These are phyloP conservation scores for Picus viridis DNA, from an alignment of 2,797 vertebrate genomes.

Conservation along the genomic window DNA sequence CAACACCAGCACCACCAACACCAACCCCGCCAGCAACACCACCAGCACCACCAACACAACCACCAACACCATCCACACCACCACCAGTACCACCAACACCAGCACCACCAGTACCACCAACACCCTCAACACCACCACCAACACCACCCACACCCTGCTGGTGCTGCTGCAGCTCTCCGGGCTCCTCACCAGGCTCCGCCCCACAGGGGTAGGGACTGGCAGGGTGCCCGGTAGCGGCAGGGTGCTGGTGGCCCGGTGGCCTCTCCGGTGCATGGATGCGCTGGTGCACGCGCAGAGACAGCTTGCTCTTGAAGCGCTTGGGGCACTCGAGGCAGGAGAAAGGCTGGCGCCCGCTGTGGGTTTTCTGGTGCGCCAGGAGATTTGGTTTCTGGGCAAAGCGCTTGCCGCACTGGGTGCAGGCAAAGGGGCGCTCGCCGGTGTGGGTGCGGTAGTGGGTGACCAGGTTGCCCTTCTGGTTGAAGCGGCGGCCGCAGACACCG, in stretches of 20 bases:
- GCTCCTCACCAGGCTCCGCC: neutral
- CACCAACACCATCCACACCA: too few relatives aligned
- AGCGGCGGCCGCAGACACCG: conserved; percentile 86
- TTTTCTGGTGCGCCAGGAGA: conserved; percentile 86
- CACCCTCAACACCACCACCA: neutral
- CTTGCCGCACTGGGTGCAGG: conserved; percentile 55
- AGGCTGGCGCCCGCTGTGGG: conserved; percentile 72
- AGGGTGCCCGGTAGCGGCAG: neutral
- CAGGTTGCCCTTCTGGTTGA: conserved; percentile 92
- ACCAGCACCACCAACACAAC: too few relatives aligned
- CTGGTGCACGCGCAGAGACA: conserved; percentile 48
- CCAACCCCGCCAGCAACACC: too few relatives aligned
- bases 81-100: too few relatives aligned
- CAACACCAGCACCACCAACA: too few relatives aligned
- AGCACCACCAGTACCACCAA: too few relatives aligned
- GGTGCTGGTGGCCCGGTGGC: neutral
- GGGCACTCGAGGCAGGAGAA: conserved; percentile 41
- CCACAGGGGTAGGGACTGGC: conserved; percentile 9
- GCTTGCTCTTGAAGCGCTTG: conserved; percentile 46
- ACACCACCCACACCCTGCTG: neutral
- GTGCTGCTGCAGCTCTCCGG: neutral
- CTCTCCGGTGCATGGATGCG: neutral
- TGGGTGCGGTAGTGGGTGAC: conserved; percentile 89
- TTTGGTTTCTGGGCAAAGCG: conserved; percentile 82
- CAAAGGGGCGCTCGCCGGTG: conserved; percentile 84